These are phyloP conservation scores for Platycercus adscitus DNA, from an alignment of 2,113 vertebrate species.

Conservation along the genomic window DNA sequence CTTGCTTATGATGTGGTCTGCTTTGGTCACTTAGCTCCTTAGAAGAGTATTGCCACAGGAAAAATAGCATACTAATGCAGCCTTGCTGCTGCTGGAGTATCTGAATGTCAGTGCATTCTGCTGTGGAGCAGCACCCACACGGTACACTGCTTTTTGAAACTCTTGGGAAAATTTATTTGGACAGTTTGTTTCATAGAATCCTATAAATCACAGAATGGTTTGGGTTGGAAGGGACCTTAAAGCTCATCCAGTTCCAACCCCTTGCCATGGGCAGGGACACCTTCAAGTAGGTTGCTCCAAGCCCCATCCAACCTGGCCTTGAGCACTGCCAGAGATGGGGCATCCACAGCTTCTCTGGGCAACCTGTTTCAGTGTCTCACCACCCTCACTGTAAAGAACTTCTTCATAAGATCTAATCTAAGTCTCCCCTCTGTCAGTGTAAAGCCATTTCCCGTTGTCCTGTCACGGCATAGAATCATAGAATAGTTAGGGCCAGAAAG, in stretches of 20 bases:
- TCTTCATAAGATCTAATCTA: not conserved
- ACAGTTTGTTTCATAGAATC: not conserved
- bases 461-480: not conserved
- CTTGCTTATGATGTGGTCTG: not conserved
- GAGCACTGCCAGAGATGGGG: not conserved
- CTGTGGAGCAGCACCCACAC: rapidly evolving
- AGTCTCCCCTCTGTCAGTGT: not conserved
- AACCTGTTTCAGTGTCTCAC: not conserved
- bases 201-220: not conserved
- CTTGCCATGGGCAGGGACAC: not conserved
- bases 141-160: not conserved
- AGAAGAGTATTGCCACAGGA: not conserved
- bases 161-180: not conserved
- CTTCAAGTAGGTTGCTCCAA: not conserved
- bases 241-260: not conserved
- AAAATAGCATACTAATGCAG: not conserved
- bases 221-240: not conserved
- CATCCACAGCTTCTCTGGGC: not conserved
- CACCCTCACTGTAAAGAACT: not conserved
- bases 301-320: not conserved
- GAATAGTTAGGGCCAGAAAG: too few species aligned
- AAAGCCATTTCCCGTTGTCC: not conserved
- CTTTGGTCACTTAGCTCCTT: not conserved
- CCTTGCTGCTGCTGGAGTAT: not conserved
- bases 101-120: not conserved